These are phyloP conservation scores for Melanerpes aurifrons DNA, from an alignment of 2,113 vertebrate species.

Conservation along the genomic window DNA sequence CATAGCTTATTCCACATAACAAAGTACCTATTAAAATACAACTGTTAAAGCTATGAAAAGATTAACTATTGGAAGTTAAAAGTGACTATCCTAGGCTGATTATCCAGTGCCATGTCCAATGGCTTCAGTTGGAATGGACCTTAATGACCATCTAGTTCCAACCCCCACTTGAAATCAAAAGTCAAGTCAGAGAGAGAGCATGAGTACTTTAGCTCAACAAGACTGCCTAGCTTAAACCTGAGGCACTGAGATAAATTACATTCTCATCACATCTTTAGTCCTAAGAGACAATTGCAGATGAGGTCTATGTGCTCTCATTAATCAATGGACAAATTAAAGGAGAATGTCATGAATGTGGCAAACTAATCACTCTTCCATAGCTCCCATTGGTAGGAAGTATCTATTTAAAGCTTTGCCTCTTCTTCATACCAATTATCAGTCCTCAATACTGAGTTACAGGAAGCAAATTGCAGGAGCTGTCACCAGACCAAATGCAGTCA, in stretches of 20 bases:
- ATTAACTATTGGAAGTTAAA: too few relatives aligned
- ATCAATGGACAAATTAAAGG: neutral
- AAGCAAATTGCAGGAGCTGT: neutral
- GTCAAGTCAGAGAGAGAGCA: neutral
- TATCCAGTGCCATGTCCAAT: too few relatives aligned
- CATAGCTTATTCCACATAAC: too few relatives aligned
- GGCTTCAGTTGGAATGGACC: too few relatives aligned
- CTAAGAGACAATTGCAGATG: neutral
- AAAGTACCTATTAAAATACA: too few relatives aligned
- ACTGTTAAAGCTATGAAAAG: too few relatives aligned
- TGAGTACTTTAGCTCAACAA: neutral
- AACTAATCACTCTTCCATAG: neutral
- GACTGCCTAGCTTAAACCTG: neutral
- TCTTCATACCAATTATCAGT: neutral
- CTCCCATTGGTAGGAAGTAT: neutral
- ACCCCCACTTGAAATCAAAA: neutral
- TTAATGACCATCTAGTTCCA: too few relatives aligned
- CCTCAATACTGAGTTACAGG: neutral
- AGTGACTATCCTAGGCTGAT: too few relatives aligned
- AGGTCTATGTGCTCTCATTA: constrained; percentile 15
- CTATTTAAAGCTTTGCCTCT: neutral
- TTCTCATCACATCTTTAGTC: neutral
- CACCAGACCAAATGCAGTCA: neutral
- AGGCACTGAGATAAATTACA: constrained; percentile 2
- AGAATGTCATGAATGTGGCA: neutral